Conservation (phyloP, 2,888 invertebrate genomes). For the Amorpha juglandis region DNA sequence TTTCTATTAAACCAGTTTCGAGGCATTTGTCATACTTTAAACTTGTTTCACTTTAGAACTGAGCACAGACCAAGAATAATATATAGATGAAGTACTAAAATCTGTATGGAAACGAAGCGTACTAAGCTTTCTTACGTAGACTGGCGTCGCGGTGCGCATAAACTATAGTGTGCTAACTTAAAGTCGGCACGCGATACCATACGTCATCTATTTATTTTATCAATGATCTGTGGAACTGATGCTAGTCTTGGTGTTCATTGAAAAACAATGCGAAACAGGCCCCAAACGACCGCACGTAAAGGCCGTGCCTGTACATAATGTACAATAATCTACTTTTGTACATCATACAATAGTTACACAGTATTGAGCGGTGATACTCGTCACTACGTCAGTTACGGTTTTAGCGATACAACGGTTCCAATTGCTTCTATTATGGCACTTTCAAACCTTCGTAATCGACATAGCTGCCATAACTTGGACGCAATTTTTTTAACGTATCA, state of each 20-base stretch:
- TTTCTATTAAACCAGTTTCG: neutral
- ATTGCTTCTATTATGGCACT: neutral
- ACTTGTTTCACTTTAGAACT: neutral
- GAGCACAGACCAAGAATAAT: too few species aligned
- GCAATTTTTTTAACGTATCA: too few species aligned
- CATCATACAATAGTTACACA: slow-evolving; percentile 45
- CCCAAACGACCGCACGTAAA: slow-evolving; percentile 36
- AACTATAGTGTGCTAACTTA: too few species aligned
- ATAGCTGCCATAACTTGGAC: too few species aligned
- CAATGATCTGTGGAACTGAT: too few species aligned
- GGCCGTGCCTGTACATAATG: slow-evolving; percentile 44
- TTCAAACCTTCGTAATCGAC: too few species aligned
- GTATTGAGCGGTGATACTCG: slow-evolving; percentile 7
- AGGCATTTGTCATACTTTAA: neutral
- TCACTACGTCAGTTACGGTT: slow-evolving; percentile 6
- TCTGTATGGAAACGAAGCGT: too few species aligned
- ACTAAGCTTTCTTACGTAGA: too few species aligned
- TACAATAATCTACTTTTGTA: slow-evolving; percentile 50
- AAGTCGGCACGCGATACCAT: too few species aligned
- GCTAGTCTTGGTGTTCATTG: neutral
- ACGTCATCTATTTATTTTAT: too few species aligned
- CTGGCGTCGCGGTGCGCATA: too few species aligned
- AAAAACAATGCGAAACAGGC: slow-evolving; percentile 43
- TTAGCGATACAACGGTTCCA: neutral
- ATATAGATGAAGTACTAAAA: too few species aligned